Conservation (phyloP, 2,113 vertebrate genomes). For the Brachyhypopomus occidentalis region DNA sequence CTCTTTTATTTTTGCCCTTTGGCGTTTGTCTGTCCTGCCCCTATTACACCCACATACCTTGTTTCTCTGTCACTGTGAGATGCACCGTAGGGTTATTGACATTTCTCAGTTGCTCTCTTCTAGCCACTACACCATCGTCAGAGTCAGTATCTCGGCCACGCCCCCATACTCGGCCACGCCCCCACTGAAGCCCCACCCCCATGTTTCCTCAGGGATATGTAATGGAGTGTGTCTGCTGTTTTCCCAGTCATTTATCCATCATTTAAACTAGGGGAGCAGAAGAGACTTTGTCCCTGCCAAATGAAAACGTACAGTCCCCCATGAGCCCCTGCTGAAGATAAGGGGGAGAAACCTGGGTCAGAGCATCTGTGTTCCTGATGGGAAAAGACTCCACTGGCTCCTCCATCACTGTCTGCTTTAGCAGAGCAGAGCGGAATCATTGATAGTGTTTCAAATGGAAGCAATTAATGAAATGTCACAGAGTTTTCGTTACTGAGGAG, state of each 20-base stretch:
- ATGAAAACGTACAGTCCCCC: conserved; percentile 15
- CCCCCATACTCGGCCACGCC: conserved; percentile 44
- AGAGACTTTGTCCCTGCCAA: conserved; percentile 38
- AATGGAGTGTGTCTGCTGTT: conserved; percentile 55
- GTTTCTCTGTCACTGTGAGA: conserved; percentile 39
- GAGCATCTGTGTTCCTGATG: conserved; percentile 24
- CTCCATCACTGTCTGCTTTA: conserved; percentile 15
- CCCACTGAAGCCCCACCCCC: conserved; percentile 41
- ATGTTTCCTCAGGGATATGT: conserved; percentile 66
- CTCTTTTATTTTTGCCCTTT: conserved; percentile 9
- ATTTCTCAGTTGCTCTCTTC: conserved; percentile 54
- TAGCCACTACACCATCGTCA: conserved; percentile 28
- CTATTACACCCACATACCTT: not conserved
- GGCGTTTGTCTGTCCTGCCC: conserved; percentile 28
- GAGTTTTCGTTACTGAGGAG: not conserved
- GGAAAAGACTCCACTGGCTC: conserved; percentile 21
- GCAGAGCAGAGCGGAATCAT: conserved; percentile 13
- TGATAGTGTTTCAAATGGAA: conserved; percentile 29
- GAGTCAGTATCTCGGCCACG: conserved; percentile 63
- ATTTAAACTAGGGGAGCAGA: conserved; percentile 58
- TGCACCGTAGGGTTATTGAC: conserved; percentile 59
- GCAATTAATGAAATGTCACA: conserved; percentile 39
- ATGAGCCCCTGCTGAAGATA: conserved; percentile 24
- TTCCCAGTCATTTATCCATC: conserved; percentile 57
- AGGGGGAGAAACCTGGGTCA: not conserved